A percentile compares a stretch with the other conserved stretches of the same genome.
Conservation (phyloP, 2,113 vertebrate genomes). For the Amazona vittata region DNA sequence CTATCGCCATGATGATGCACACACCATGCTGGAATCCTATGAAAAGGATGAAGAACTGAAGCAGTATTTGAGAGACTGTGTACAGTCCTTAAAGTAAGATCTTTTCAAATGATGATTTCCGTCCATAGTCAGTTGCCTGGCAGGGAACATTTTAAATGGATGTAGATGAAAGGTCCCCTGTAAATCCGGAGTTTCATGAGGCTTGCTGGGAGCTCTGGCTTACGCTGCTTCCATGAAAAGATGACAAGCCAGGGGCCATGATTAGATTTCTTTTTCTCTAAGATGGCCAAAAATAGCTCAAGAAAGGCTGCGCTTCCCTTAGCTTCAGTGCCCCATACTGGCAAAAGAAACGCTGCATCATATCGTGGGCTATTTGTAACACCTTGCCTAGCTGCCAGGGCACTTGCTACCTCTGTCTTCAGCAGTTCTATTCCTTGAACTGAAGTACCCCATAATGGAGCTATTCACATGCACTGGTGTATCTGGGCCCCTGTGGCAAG, state of each 20-base stretch:
- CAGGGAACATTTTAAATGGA: constrained; percentile 71
- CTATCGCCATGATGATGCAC: constrained; percentile 93
- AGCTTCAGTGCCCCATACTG: constrained; percentile 1
- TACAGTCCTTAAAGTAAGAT: constrained; percentile 90
- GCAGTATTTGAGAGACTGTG: constrained; percentile 84
- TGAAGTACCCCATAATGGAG: not conserved
- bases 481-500: not conserved
- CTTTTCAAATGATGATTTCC: constrained; percentile 66
- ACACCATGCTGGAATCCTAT: constrained; percentile 86
- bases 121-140: constrained; percentile 23
- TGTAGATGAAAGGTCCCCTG: constrained; percentile 67
- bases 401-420: not conserved
- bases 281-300: constrained; percentile 67
- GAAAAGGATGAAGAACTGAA: constrained; percentile 92
- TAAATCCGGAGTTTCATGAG: constrained; percentile 63
- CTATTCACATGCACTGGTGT: not conserved
- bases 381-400: not conserved
- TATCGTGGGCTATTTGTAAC: not conserved
- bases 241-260: constrained; percentile 63
- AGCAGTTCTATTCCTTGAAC: not conserved
- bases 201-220: constrained; percentile 56
- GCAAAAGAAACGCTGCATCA: constrained; percentile 22
- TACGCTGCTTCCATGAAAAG: constrained; percentile 66
- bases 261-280: constrained; percentile 51
- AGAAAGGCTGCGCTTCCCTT: constrained; percentile 35